Base-by-base conservation (phyloP, 30 jellyfish, hydroid and myxozoan genomes). In the Aurelia sp. region DNA sequence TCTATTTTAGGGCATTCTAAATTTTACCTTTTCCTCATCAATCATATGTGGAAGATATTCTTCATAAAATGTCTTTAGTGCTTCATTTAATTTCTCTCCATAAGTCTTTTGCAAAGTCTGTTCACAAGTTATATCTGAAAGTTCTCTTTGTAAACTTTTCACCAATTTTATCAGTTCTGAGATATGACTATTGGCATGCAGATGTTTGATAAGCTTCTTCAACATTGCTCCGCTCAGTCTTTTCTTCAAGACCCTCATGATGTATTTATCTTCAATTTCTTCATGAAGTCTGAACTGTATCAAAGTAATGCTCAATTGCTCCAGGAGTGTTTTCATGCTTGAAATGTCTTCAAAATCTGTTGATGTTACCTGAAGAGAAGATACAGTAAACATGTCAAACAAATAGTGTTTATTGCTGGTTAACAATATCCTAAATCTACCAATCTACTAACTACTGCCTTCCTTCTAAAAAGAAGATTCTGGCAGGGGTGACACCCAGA, bases 31-130 rank as follows among this genome's bases (percentile, higher is more conserved):
- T 72, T 94, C 98, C 67, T 94, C 98, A 68, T 88, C 97, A 62
- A 88, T 80, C 98, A 94, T 94, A 65, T 94, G 98, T 11, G 98
- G 98, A 76, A 94, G 27, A 74, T 94, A 94, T 22, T 94, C 97
- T 63, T 85, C 91, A 68, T 84, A 94, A 63, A 94, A 94, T 72
- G 51, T 72, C 50, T 63, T 76, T 70, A 94, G 71, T 35, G 96
- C 88, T 18, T 63, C 82, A 33, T 72, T 73, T 67, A 94, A 74
- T 50, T 69, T 65, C 68, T 74, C 80, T 4, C 98, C 98, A 35
- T 82, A 78, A 10, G 31, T 58, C 75, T 81, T 84, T 44, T 44
- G 13, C 91, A 89, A 52, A 15, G 75, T 81, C 22, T 66, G 57
- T 53, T 82, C 88, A 35, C 63, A 63, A 19, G 91, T 64, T 38